Base-by-base conservation (phyloP, 2,113 vertebrate genomes). In the Grallaria varia region DNA sequence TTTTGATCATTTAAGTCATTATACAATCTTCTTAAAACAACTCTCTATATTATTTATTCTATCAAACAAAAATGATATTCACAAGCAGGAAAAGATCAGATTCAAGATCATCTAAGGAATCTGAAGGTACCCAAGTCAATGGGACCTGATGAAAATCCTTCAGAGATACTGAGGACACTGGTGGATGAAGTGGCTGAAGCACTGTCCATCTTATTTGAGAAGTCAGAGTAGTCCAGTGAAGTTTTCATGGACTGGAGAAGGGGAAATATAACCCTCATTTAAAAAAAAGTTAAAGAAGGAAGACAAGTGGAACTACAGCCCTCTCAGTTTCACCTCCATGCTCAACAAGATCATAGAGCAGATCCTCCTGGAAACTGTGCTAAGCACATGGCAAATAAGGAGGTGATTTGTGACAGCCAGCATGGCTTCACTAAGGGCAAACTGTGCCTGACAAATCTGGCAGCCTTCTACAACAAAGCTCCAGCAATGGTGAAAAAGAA, bases 121-220 rank as follows among this genome's bases (percentile, higher is more conserved):
- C 6, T 37, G 31, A 50, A 63, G 27, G 4, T 5, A 5, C 3
- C 8, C 19, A 30, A 37, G 15, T 17, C 35, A 49, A 24, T 44
- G 42, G 42, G 15, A 64, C 5, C 31, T 20, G 7, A 14, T 25
- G 35, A 84, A 33, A 17, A 42, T 49, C 27, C 28, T 44, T 10
- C 50, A 12, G 0, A 0, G 23, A 53, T 77, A 15, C 22, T n/a
- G 27, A 44, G 22, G 18, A 31, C 42, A 37, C 31, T 55, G 25
- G 18, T 27, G 22, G 7, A 49, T 33, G n/a, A 71, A 44, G 10
- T 27, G 10, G 10, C 33, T 37, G 56, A 63, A 49, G 8, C 23
- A 16, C 19, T 50, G 28, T 17, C 8, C 15, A n/a, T 33, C 19
- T 28, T 21, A 50, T 56, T 37, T 56, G 64, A 56, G 31, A 71